These are phyloP conservation scores for Epistrophella euchroma DNA, from an alignment of 2,888 invertebrate species.

Conservation along the genomic window DNA sequence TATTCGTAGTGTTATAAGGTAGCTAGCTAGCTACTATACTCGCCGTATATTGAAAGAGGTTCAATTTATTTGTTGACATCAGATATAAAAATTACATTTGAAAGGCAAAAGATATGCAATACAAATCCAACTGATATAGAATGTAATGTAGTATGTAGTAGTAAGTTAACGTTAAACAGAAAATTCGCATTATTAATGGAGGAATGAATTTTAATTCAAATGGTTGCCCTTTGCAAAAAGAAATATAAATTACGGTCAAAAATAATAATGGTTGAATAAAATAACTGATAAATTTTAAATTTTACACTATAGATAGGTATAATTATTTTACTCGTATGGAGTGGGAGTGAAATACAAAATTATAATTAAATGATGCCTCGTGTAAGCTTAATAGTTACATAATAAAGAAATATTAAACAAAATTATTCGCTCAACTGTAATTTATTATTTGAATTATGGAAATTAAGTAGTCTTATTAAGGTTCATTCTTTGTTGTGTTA, in stretches of 20 bases:
- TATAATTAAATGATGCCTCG: neutral
- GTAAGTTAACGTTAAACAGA: no score
- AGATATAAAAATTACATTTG: conserved; percentile 14
- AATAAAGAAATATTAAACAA: neutral
- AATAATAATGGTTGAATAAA: conserved; percentile 22
- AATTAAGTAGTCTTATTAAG: neutral
- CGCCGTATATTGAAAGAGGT: neutral
- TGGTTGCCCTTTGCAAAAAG: neutral
- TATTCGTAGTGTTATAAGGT: neutral
- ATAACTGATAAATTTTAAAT: neutral
- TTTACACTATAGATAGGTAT: neutral
- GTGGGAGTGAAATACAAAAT: conserved; percentile 1
- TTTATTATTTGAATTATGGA: neutral
- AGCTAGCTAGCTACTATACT: no score
- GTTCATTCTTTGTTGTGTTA: neutral
- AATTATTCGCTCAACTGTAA: neutral
- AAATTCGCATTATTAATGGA: neutral
- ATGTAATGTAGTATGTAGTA: neutral
- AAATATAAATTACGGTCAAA: neutral
- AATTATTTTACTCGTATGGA: no score
- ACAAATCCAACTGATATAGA: neutral
- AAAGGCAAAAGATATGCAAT: neutral
- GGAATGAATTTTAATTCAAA: conserved; percentile 3
- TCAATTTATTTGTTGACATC: conserved; percentile 18
- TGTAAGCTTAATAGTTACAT: neutral